Evolutionary conservation across 2,888 invertebrate genomes (phyloP).

Genomic region (Isotomurus palustris): DNA sequence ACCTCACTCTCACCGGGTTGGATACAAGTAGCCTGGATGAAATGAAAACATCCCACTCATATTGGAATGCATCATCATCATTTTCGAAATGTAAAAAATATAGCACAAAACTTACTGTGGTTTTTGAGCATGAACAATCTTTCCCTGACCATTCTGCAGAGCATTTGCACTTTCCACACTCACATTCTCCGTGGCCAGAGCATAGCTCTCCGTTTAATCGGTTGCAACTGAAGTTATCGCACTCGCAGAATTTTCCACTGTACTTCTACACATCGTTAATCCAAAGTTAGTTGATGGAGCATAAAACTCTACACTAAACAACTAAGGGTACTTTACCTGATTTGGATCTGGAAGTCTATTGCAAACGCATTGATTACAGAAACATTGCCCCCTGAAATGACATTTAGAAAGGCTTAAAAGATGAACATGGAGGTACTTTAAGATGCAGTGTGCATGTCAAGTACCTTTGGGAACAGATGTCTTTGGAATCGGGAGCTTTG

Average conservation of each 20-base stretch:
- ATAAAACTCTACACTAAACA: not conserved
- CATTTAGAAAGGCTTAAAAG: too few species aligned
- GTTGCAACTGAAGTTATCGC: slow-evolving; percentile 28
- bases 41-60: not conserved
- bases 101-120: slow-evolving; percentile 9
- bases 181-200: slow-evolving; percentile 28
- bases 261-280: slow-evolving; percentile 13
- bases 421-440: too few species aligned
- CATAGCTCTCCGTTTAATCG: slow-evolving; percentile 15
- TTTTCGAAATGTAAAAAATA: not conserved
- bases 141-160: slow-evolving; percentile 20
- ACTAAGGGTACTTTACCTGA: slow-evolving; percentile 1
- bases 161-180: slow-evolving; percentile 36
- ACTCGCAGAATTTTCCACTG: slow-evolving; percentile 30
- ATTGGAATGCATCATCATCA: not conserved
- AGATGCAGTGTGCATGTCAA: too few species aligned
- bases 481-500: slow-evolving; percentile 12
- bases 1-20: slow-evolving; percentile 10
- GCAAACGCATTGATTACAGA: slow-evolving; percentile 56
- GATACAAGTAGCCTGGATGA: slow-evolving; percentile 17
- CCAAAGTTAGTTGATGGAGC: too few species aligned
- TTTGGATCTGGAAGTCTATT: slow-evolving; percentile 21
- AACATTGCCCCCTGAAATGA: slow-evolving; percentile 54
- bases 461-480: slow-evolving; percentile 37
- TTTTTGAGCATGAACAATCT: slow-evolving; percentile 28